phyloP scores from a whole-genome alignment of 1,140 invertebrate genomes.

The Acromyrmex charruanus region DNA sequence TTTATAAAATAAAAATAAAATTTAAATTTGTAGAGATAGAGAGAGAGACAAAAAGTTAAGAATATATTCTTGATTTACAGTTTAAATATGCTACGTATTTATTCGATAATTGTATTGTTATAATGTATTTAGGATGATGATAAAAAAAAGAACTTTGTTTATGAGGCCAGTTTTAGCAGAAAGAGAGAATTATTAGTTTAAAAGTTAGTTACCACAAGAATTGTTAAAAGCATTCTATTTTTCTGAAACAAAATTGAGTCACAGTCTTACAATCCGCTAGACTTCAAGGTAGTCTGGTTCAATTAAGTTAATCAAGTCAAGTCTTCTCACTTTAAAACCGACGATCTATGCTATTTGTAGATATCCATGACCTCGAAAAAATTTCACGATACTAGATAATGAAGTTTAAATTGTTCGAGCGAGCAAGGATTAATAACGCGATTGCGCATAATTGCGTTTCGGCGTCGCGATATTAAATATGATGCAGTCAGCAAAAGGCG shows the following conservation, averaged over 20 bases:
- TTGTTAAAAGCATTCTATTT: neutral
- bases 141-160: neutral
- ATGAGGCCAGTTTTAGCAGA: neutral
- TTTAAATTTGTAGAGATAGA: neutral
- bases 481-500: constrained; percentile 21
- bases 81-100: neutral
- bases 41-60: neutral
- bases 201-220: neutral
- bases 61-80: neutral
- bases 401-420: constrained; percentile 8
- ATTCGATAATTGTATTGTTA: neutral
- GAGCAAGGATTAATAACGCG: constrained; percentile 37
- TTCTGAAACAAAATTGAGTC: neutral
- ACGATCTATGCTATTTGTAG: constrained; percentile 1
- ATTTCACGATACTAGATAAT: constrained; percentile 23
- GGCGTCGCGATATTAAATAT: neutral
- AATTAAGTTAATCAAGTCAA: neutral
- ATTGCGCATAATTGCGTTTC: constrained; percentile 34
- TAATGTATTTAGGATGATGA: neutral
- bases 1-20: neutral
- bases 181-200: neutral
- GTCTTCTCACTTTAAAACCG: neutral
- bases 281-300: neutral
- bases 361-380: constrained; percentile 15
- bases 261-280: neutral